phyloP scores from a whole-genome alignment of 2,888 invertebrate genomes.

The Poecilobothrus nobilitatus region DNA sequence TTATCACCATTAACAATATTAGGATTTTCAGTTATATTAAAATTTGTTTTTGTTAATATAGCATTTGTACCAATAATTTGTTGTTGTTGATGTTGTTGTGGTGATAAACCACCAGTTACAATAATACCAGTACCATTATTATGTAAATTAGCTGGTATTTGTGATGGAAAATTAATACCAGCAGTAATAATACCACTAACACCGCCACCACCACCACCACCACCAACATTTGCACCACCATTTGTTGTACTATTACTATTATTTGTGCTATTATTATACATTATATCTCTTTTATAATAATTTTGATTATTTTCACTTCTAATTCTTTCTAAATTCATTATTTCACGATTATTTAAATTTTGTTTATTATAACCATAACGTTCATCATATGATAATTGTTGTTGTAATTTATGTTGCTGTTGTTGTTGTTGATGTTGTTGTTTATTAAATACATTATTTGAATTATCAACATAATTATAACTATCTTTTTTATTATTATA shows the following conservation, averaged over 20 bases:
- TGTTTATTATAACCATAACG: conserved; percentile 9
- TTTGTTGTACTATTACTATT: background rate
- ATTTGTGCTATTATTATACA: background rate
- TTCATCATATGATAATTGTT: conserved; percentile 3
- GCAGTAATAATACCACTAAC: background rate
- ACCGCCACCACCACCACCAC: background rate
- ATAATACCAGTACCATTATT: conserved; percentile 18
- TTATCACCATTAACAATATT: conserved; percentile 35
- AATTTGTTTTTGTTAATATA: conserved; percentile 40
- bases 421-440: conserved; percentile 21
- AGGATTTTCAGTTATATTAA: conserved; percentile 44
- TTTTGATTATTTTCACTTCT: conserved; percentile 8
- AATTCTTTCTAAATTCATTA: background rate
- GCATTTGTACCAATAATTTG: background rate
- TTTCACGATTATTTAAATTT: conserved; percentile 12
- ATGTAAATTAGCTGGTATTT: conserved; percentile 48
- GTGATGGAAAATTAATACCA: conserved; percentile 29
- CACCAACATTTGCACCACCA: background rate
- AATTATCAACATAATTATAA: conserved; percentile 25
- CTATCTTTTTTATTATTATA: conserved; percentile 39
- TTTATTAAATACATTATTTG: conserved; percentile 8
- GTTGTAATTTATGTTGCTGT: conserved; percentile 20
- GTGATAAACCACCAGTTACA: background rate
- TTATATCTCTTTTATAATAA: conserved; percentile 10
- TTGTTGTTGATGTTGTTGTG: background rate